Base-by-base conservation (phyloP, 2,888 invertebrate genomes). In the Celastrina argiolus region DNA sequence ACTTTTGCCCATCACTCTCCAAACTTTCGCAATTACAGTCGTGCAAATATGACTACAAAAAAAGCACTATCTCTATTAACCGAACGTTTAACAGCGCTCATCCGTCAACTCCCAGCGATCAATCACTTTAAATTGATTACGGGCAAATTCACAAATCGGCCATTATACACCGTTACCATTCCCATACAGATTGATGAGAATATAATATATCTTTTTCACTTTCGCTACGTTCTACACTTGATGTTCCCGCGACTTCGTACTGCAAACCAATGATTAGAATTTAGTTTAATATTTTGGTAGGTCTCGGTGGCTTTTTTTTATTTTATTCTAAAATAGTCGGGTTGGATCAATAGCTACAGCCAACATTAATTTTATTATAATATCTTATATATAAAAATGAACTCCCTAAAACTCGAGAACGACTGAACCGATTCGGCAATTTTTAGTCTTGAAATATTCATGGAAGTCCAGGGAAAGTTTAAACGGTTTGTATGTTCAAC, bases 151-250 rank as follows among this genome's bases (percentile, higher is more conserved):
- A 42, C 64, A 36, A 64, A 34, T 12, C 28, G 28, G 18, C 51
- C 45, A 51, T 51, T 34, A 45, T 7, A 18, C 14, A 41, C 63
- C 66, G 69, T 69, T 68, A 70, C 66, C 66, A 65, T 66, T 59
- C 66, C 61, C 69, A 69, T 67, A 69, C 65, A 58, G 67, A 70
- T 66, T 66, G 67, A 70, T 68, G 70, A 70, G 69, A 65, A 68
- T 63, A 70, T 70, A 69, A 68, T 69, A 68, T 22, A 70, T 67
- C 45, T 63, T 64, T 65, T 66, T 67, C 68, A 69, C 72, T 70
- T 69, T 70, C 72, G 68, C 69, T 58, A 34, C 45, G 59, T 67
- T 68, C 67, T 69, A 67, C 56, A 66, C 45, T 66, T 69, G 51
- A 22, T 26, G 22, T 14, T 51, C 6, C 22, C 16, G 22, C 51